These are phyloP conservation scores for Epinotia brunnichana DNA, from an alignment of 2,888 invertebrate species.

Conservation along the genomic window DNA sequence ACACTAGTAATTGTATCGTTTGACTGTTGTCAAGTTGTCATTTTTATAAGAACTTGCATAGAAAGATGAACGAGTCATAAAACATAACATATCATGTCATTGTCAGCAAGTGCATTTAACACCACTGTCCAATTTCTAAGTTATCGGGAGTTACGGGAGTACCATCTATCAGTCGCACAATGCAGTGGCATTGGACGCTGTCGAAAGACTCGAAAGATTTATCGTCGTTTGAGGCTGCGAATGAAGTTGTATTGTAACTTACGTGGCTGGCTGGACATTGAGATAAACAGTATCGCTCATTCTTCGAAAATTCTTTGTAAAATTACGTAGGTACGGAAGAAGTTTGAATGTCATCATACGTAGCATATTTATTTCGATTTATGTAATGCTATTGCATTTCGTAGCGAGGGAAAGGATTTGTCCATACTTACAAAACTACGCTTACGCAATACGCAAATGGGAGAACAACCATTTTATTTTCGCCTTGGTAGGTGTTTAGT, in stretches of 20 bases:
- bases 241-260: constrained; percentile 21
- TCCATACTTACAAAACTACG: too few relatives aligned
- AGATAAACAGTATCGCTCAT: neutral
- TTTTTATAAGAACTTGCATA: constrained; percentile 5
- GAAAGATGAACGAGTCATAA: constrained; percentile 15
- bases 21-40: neutral
- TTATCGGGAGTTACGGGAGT: constrained; percentile 23
- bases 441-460: neutral
- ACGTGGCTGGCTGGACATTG: neutral
- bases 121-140: constrained; percentile 8
- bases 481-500: neutral
- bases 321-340: neutral
- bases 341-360: too few relatives aligned
- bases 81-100: neutral
- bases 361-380: too few relatives aligned
- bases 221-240: constrained; percentile 5
- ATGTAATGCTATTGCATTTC: too few relatives aligned
- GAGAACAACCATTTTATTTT: too few relatives aligned
- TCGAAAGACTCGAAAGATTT: constrained; percentile 23
- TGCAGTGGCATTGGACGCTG: constrained; percentile 4
- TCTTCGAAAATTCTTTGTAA: neutral
- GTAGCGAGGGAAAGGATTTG: too few relatives aligned
- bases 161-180: constrained; percentile 30
- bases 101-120: constrained; percentile 25
- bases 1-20: neutral